A percentile compares a stretch with the other conserved stretches of the same genome.
Evolutionary conservation across 2,797 vertebrate species (phyloP).

Genomic region (Halcyon leucocephala): DNA sequence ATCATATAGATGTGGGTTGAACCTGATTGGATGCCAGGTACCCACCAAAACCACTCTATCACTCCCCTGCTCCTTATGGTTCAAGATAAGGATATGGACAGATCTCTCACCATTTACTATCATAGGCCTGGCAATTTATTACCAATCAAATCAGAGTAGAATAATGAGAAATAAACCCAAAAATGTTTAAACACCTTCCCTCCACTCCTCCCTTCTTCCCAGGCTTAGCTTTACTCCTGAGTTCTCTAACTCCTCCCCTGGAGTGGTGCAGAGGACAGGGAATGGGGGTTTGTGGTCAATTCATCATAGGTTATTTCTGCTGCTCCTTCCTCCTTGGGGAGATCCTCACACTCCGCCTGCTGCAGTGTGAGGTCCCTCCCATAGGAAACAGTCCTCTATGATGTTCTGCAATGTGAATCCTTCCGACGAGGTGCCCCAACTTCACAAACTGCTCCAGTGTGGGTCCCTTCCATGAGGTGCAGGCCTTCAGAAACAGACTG

Average conservation of each 20-base stretch:
- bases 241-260: neutral
- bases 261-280: accelerated
- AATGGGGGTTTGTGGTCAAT: neutral
- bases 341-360: too few relatives aligned
- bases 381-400: neutral
- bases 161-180: too few relatives aligned
- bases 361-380: neutral
- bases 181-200: neutral
- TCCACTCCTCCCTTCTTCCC: neutral
- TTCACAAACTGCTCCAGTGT: accelerated
- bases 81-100: neutral
- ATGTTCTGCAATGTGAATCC: neutral
- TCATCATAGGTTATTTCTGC: neutral
- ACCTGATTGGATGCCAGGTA: neutral
- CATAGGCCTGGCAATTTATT: accelerated
- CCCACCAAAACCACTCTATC: neutral
- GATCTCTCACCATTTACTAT: neutral
- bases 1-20: neutral
- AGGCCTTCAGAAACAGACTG: too few relatives aligned
- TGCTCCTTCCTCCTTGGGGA: neutral
- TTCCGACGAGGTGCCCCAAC: neutral
- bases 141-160: neutral
- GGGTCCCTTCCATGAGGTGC: neutral
- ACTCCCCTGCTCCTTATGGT: accelerated
- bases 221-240: neutral